Base-by-base conservation (phyloP, 1,140 invertebrate species). In the Cydia strobilella region DNA sequence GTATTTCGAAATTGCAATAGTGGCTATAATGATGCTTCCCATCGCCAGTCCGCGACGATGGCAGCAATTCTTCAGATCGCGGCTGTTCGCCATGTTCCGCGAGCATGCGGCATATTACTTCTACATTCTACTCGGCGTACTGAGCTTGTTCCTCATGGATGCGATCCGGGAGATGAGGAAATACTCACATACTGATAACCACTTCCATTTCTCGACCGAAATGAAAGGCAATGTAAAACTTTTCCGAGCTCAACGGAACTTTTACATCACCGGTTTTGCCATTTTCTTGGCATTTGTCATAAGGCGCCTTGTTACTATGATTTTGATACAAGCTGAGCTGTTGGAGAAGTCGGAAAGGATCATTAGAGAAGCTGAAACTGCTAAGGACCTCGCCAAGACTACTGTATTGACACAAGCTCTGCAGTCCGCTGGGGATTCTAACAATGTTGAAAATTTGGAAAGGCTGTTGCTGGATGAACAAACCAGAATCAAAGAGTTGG, bases 281-380 rank as follows among this genome's bases (percentile, higher is more conserved):
- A 91, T 93, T 76, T 93, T 92, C 77, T 79, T 93, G n/a, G 81
- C 90, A 25, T 93, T 92, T 80, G 90, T 93, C 13, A 91, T 93
- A 27, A 86, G 85, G 54, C 79, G 91, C 35, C 80, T 93, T 6
- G 77, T 91, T 10, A 84, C 74, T 31, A 93, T 93, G 90, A 80
- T 93, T n/a, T 86, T 91, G 27, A 89, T 90, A 72, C 91, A 93
- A 78, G 83, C 91, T 76, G 87, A 92, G 77, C 79, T 93, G 10
- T 82, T 86, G 35, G 25, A 86, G 3, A 93, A 90, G 76, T 88
- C 90, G 6, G 82, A 88, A 54, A 79, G 80, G 69, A 92, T 92
- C n/a, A 92, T 93, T 12, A 89, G 87, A 74, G 81, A 91, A 78
- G 90, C 90, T 5, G 88, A 91, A 75, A 84, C 82, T 39, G 85